phyloP scores from a whole-genome alignment of 2,888 invertebrate species.

The Diarsia rubi region DNA sequence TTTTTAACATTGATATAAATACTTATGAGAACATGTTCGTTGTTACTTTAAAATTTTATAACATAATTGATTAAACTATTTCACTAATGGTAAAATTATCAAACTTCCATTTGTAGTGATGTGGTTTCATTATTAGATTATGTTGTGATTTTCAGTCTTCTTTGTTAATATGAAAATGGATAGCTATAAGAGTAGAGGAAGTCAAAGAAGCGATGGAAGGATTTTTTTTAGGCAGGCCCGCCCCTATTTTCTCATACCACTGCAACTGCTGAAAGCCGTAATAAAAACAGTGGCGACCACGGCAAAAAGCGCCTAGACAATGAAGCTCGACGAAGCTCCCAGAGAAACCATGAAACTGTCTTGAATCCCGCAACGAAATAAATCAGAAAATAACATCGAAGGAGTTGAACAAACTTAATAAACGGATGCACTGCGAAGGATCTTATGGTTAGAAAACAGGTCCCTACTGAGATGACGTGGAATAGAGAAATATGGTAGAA shows the following conservation, averaged over 20 bases:
- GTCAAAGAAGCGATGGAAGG: not conserved
- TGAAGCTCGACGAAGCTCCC: no score
- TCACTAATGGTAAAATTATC: not conserved
- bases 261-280: no score
- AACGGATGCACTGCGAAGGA: not conserved
- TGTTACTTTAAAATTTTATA: not conserved
- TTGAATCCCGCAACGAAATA: no score
- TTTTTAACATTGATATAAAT: slow-evolving; percentile 3
- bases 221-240: no score
- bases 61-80: not conserved
- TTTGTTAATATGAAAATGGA: not conserved
- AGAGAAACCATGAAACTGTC: no score
- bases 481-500: not conserved
- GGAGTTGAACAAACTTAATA: no score
- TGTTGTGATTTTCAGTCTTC: not conserved
- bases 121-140: not conserved
- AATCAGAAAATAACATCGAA: no score
- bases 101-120: not conserved
- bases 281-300: no score
- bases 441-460: not conserved
- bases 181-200: not conserved
- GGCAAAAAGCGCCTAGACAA: no score
- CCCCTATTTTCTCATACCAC: no score
- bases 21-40: not conserved
- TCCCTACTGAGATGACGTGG: not conserved